Conservation (phyloP, 1,140 invertebrate species). For the Pristionchus pacificus region DNA sequence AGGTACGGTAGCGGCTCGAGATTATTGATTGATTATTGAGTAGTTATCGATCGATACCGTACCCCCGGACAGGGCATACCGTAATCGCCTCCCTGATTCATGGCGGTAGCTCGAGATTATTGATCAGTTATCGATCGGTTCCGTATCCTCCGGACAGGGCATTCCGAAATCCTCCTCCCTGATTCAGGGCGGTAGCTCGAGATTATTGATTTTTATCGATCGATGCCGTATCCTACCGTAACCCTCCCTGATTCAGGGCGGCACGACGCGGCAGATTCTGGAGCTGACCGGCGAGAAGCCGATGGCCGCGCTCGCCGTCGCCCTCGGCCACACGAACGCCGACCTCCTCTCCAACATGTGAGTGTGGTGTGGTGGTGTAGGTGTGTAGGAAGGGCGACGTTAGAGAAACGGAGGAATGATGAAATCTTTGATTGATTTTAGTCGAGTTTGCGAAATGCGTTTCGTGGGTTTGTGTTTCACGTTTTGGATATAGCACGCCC, state of each 20-base stretch:
- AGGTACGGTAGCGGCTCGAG: constrained; percentile 27
- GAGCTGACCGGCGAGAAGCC: constrained; percentile 1
- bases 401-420: no score
- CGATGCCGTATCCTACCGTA: neutral
- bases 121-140: neutral
- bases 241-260: neutral
- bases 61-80: constrained; percentile 3
- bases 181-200: no score
- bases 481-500: no score
- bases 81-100: constrained; percentile 19
- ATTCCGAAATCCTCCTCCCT: neutral
- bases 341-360: constrained; percentile 22
- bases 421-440: no score
- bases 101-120: constrained; percentile 7
- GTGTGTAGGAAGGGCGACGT: no score
- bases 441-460: no score
- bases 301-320: constrained; percentile 14
- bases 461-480: no score
- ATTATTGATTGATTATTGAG: constrained; percentile 5
- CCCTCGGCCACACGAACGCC: constrained; percentile 13
- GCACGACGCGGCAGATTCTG: neutral
- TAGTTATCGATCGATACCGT: neutral
- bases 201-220: constrained; percentile 7
- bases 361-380: no score
- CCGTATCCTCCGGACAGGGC: neutral